Base-by-base conservation (phyloP, 2,113 vertebrate genomes). In the Syngnathoides biaculeatus region DNA sequence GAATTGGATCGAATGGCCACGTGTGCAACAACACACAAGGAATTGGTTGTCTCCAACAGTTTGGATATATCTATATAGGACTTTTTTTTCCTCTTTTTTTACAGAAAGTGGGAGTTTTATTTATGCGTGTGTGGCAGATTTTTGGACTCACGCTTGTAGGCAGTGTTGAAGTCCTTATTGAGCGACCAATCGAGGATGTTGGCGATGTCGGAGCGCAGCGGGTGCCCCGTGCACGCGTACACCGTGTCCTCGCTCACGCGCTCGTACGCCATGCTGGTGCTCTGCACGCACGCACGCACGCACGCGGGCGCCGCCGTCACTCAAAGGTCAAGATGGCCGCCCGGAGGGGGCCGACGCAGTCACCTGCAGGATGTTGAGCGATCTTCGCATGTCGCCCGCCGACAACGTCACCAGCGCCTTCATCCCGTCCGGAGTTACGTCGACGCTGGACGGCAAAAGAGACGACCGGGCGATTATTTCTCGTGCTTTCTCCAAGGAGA, bases 101-200 rank as follows among this genome's bases (percentile, higher is more conserved):
- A n/a, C n/a, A n/a, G n/a, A n/a, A n/a, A n/a, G n/a, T n/a, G n/a
- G n/a, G n/a, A n/a, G n/a, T n/a, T n/a, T n/a, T n/a, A n/a, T n/a
- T n/a, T n/a, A n/a, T n/a, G n/a, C n/a, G n/a, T n/a, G n/a, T n/a
- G n/a, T n/a, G n/a, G n/a, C n/a, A n/a, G n/a, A n/a, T n/a, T n/a
- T 89, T 93, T 52, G 93, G 96, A 98, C 55, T 57, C 98, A 99
- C 95, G 93, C 35, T 81, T 94, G 68, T 97, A 98, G 5, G 97
- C 95, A 0, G 93, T 75, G 73, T 93, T 95, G 71, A 99, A 99
- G 82, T 98, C 95, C 78, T 93, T 93, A 89, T 98, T 98, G 75
- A 99, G 86, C 83, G 97, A 94, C 97, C 97, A 99, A 86, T 99
- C 95, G 0, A 99, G 93, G 79, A 98, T 98, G 88, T 95, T 99